Base-by-base conservation (phyloP, 2,888 invertebrate species). In the Rhaphigaster nebulosa region DNA sequence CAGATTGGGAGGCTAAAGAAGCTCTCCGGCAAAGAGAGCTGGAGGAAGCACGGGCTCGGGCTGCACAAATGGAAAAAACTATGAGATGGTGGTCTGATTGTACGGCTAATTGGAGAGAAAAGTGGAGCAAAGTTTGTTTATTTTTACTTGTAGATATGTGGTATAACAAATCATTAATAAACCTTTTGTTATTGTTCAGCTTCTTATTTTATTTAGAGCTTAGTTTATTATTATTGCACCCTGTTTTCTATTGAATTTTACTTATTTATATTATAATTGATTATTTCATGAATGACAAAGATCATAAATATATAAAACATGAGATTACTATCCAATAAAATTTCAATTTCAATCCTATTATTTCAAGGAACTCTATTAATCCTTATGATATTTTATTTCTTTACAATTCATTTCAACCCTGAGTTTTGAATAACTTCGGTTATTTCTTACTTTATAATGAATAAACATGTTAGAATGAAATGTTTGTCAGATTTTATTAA, bases 21-120 rank as follows among this genome's bases (percentile, higher is more conserved):
- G 95, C 96, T 87, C 94, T 96, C 91, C 94, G 96, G 23, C 95
- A 96, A 93, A 94, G 98, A 88, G 99, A 99, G 93, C 94, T 99
- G 92, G 98, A 99, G 93, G 99, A 99, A 93, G 98, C 98, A 0
- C 95, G 98, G 92, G 98, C 98, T 8, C 94, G 99, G 92, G 98
- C 98, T 29, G 97, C 98, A 0, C 99, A 99, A 94, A 99, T 99
- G 99, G 99, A 99, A 94, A 99, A 99, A 94, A 99, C 99, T 0
- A 99, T 99, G 99, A 95, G 98, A 91, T 99, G 99, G 99, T 99
- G 97, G 99, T 98, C 97, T 90, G 99, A 99, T 94, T 99, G 99
- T 94, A 99, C 99, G 0, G 98, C 98, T 0, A 98, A 98, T 93
- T 98, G 98, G 98, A 95, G 98, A 60, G 97, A 97, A 93, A 99